These are phyloP conservation scores for Phaedon cochleariae DNA, from an alignment of 2,888 invertebrate species.

Conservation along the genomic window DNA sequence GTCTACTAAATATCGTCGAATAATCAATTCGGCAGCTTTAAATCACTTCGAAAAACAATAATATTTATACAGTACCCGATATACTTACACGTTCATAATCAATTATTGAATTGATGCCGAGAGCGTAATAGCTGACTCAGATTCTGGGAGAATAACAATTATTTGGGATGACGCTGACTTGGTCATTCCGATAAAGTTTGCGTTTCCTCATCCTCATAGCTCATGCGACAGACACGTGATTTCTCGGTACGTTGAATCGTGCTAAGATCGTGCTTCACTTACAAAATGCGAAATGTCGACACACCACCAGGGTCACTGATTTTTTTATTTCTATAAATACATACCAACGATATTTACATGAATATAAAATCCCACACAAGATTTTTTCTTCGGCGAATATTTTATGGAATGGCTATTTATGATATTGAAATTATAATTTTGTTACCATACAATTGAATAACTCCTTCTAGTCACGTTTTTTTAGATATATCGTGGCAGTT, in stretches of 20 bases:
- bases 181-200: neutral
- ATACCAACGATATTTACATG: neutral
- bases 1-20: too few relatives aligned
- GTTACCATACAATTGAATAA: too few relatives aligned
- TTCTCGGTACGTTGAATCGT: neutral
- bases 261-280: neutral
- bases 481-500: too few relatives aligned
- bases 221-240: neutral
- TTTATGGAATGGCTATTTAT: neutral
- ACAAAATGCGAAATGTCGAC: neutral
- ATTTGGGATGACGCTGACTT: neutral
- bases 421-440: neutral
- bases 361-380: neutral
- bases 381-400: neutral
- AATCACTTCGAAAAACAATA: too few relatives aligned
- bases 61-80: too few relatives aligned
- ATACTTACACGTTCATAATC: too few relatives aligned
- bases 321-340: neutral
- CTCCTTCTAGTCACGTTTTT: too few relatives aligned
- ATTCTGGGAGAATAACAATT: neutral
- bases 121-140: neutral
- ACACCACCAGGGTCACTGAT: neutral
- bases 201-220: neutral
- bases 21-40: too few relatives aligned
- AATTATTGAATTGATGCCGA: neutral